phyloP scores from a whole-genome alignment of 1,140 invertebrate species.

The Gonatopus flavifemur region DNA sequence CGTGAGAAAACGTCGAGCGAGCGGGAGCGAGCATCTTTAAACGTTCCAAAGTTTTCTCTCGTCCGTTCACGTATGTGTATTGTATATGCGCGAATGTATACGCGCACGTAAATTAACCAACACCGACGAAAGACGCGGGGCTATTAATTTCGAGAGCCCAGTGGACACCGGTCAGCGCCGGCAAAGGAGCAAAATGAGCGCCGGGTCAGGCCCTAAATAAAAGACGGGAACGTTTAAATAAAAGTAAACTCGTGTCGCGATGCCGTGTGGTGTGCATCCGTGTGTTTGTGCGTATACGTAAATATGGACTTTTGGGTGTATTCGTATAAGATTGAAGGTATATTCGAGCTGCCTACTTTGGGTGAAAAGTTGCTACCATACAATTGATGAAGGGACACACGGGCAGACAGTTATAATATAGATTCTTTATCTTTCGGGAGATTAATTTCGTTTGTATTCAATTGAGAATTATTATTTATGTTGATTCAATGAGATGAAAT shows the following conservation, averaged over 20 bases:
- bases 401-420: no score
- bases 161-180: conserved; percentile 47
- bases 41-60: neutral
- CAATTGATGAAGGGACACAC: no score
- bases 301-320: no score
- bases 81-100: conserved; percentile 25
- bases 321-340: no score
- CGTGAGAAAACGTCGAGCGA: conserved; percentile 25
- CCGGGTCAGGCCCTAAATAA: conserved; percentile 56
- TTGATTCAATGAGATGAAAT: no score
- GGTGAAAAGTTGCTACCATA: conserved; percentile 22
- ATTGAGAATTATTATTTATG: no score
- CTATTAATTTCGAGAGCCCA: conserved; percentile 53
- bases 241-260: conserved; percentile 56
- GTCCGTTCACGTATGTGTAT: conserved; percentile 19
- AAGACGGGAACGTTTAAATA: conserved; percentile 57
- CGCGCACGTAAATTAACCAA: conserved; percentile 3
- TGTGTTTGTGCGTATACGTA: no score
- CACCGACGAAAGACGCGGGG: conserved; percentile 45
- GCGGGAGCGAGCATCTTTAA: neutral
- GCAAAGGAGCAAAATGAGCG: conserved; percentile 54
- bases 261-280: conserved; percentile 14
- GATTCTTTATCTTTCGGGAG: no score
- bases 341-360: no score
- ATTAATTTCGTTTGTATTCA: no score